Evolutionary conservation across 1,140 invertebrate species (phyloP).

Genomic region (Capitella teleta): DNA sequence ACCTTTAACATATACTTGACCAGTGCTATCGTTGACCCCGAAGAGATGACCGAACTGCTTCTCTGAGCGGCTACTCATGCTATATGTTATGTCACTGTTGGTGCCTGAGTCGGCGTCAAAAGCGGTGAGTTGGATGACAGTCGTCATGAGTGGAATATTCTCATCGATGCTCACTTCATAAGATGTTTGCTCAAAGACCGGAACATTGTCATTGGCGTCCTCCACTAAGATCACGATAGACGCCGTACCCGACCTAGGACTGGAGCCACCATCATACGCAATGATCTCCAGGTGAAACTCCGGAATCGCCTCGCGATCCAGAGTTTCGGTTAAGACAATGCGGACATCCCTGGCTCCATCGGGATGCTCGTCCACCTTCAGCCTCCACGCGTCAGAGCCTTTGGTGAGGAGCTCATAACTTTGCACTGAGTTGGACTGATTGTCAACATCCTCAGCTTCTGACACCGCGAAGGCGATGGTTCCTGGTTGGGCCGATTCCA

Average conservation of each 20-base stretch:
- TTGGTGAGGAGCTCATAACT: conserved; percentile 3
- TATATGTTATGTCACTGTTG: conserved; percentile 11
- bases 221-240: conserved; percentile 3
- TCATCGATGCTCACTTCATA: conserved; percentile 10
- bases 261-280: conserved; percentile 1
- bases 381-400: background rate
- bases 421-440: background rate
- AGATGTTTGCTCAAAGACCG: conserved; percentile 5
- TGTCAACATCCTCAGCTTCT: conserved; percentile 6
- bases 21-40: conserved; percentile 7
- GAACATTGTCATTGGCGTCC: conserved; percentile 13
- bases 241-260: conserved; percentile 2
- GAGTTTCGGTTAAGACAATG: conserved; percentile 3
- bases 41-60: conserved; percentile 3
- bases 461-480: conserved; percentile 10
- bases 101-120: conserved; percentile 7
- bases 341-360: conserved; percentile 11
- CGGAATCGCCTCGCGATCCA: conserved; percentile 11
- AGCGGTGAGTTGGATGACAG: conserved; percentile 1
- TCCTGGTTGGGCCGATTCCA: conserved; percentile 5
- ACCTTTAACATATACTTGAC: conserved; percentile 10
- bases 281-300: too few species aligned
- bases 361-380: conserved; percentile 5
- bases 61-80: conserved; percentile 1
- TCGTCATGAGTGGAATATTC: background rate